phyloP scores from a whole-genome alignment of 2,113 vertebrate species.

The Leptocoma aspasia region DNA sequence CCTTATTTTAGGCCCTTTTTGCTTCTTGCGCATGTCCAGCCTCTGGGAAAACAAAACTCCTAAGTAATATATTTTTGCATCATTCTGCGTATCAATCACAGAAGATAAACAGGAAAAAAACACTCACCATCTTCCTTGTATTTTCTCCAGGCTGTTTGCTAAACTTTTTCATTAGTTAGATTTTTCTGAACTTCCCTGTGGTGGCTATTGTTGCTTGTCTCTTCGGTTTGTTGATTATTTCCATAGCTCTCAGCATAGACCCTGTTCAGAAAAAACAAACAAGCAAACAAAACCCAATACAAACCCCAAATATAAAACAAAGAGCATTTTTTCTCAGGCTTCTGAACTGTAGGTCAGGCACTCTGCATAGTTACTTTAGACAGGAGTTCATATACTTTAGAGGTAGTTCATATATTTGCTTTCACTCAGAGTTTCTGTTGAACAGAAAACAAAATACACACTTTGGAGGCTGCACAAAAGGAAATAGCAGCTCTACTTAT shows the following conservation, averaged over 20 bases:
- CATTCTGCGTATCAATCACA: background rate
- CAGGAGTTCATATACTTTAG: too few species aligned
- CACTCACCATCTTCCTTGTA: background rate
- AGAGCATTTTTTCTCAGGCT: background rate
- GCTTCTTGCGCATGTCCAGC: background rate
- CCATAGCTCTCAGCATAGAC: background rate
- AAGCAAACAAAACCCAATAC: background rate
- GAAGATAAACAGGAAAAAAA: background rate
- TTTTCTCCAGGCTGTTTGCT: background rate
- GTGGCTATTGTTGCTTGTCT: background rate
- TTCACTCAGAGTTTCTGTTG: background rate
- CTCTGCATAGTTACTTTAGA: background rate
- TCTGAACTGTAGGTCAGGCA: background rate
- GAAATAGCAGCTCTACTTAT: slow-evolving; percentile 52
- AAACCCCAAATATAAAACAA: background rate
- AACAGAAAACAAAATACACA: background rate
- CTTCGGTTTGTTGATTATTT: background rate
- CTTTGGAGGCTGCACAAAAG: background rate
- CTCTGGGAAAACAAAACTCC: background rate
- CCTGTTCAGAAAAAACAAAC: background rate
- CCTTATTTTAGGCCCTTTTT: background rate
- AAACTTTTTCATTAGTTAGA: background rate
- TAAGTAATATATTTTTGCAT: background rate
- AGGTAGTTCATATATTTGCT: background rate
- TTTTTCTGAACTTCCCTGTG: background rate